Base-by-base conservation (phyloP, 2,113 vertebrate species). In the Spheniscus mendiculus region DNA sequence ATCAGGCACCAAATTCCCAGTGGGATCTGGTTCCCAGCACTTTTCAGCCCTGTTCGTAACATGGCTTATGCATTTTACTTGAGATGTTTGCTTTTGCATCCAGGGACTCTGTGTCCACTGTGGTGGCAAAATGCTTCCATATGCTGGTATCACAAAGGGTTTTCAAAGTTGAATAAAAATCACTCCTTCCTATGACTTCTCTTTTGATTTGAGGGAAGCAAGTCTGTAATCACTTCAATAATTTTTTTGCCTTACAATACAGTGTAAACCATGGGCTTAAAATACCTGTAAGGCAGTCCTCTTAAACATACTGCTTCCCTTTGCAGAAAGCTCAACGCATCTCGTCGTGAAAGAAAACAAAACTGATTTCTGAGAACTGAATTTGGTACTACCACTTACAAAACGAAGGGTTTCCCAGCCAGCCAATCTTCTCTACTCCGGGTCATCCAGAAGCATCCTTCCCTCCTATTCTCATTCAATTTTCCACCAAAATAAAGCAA, bases 401-500 rank as follows among this genome's bases (percentile, higher is more conserved):
- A 69, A 85, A 5, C 2, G 8, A 27, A 70, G 29, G 34, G 4
- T 25, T 76, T 25, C 36, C 86, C 85, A 92, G n/a, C 14, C 87
- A 90, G 66, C 45, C 65, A 74, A 90, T 77, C 78, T 50, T 40
- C 72, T 13, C 40, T 52, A 18, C 12, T 45, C 52, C 81, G 62
- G 34, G 23, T 32, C 71, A 76, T 22, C 25, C 69, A 59, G 72
- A 77, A 87, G 53, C 55, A 77, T 83, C 84, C 45, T 87, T 58
- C 78, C 58, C 62, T 91, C 5, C 4, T 50, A 23, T 8, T 14
- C 38, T 56, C 63, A 22, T 26, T 8, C 36, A 29, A 1, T 47
- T 79, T 29, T 38, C 62, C 93, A 88, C 0, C 23, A 66, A 90
- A 96, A 96, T 74, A 81, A 74, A 94, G 96, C 97, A 95, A 83